Conservation (phyloP, 2,888 invertebrate species). For the Parnassius glacialis region DNA sequence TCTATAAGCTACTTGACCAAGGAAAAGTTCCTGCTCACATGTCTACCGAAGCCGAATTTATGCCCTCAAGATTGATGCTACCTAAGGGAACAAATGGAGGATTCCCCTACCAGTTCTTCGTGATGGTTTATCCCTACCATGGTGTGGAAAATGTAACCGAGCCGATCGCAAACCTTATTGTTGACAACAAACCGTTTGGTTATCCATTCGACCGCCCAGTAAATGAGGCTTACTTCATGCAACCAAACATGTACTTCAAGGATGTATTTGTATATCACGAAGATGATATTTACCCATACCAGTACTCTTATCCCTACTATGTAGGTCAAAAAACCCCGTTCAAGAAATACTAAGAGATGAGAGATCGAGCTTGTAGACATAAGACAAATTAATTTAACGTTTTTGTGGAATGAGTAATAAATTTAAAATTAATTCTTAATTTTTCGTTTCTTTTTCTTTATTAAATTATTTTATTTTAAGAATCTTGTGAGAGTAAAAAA, state of each 20-base stretch:
- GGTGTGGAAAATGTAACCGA: conserved; percentile 53
- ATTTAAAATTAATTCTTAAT: neutral
- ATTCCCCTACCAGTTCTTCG: too few species aligned
- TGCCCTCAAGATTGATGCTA: conserved; percentile 82
- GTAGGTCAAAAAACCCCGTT: conserved; percentile 40
- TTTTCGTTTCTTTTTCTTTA: too few species aligned
- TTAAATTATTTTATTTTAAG: neutral
- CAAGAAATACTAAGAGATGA: conserved; percentile 43
- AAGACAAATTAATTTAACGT: neutral
- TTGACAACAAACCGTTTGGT: too few species aligned
- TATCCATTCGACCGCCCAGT: too few species aligned
- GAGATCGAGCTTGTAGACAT: conserved; percentile 32
- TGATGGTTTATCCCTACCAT: conserved; percentile 39
- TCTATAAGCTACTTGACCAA: too few species aligned
- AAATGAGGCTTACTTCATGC: too few species aligned
- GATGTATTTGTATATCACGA: too few species aligned
- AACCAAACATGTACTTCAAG: too few species aligned
- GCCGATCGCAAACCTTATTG: conserved; percentile 37
- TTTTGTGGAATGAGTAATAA: neutral
- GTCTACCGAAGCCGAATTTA: conserved; percentile 74
- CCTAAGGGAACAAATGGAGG: too few species aligned
- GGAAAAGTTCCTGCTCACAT: too few species aligned
- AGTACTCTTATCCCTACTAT: conserved; percentile 27
- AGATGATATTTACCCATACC: too few species aligned
- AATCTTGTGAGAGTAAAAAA: too few species aligned